Evolutionary conservation across 2,113 vertebrate genomes (phyloP).

Genomic region (Morone saxatilis): DNA sequence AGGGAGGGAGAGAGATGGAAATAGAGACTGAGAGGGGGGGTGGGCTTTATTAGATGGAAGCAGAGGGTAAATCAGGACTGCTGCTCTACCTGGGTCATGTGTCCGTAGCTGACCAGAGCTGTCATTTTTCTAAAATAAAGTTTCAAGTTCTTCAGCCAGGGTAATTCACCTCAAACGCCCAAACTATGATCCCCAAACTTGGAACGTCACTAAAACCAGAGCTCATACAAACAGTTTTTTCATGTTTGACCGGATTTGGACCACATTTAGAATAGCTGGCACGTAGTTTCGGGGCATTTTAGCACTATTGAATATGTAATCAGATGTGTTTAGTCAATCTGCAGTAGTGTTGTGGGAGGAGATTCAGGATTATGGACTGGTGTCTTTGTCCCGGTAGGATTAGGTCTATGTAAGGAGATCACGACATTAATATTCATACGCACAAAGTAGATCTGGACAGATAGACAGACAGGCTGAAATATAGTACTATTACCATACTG

Average conservation of each 20-base stretch:
- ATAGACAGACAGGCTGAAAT: slow-evolving; percentile 29
- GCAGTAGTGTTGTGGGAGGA: slow-evolving; percentile 61
- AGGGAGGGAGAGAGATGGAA: slow-evolving; percentile 16
- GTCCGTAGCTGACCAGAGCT: background rate
- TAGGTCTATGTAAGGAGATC: slow-evolving; percentile 77
- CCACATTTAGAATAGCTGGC: slow-evolving; percentile 32
- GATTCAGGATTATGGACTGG: slow-evolving; percentile 74
- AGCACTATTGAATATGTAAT: slow-evolving; percentile 58
- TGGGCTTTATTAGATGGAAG: slow-evolving; percentile 14
- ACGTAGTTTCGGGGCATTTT: slow-evolving; percentile 46
- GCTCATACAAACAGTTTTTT: background rate
- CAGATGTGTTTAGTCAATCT: slow-evolving; percentile 62
- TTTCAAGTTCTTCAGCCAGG: background rate
- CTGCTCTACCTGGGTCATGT: slow-evolving; percentile 25
- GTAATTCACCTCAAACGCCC: background rate
- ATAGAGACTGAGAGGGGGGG: background rate
- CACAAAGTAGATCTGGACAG: slow-evolving; percentile 27
- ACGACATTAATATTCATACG: slow-evolving; percentile 77
- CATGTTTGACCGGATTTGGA: slow-evolving; percentile 40
- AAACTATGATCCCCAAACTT: slow-evolving; percentile 28
- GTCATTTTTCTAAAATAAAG: background rate
- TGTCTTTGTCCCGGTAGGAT: slow-evolving; percentile 77
- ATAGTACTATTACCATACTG: slow-evolving; percentile 1
- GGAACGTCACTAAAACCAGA: slow-evolving; percentile 1
- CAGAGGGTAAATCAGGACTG: slow-evolving; percentile 28